Evolutionary conservation across 2,888 invertebrate genomes (phyloP), one percentile per base, ranked within the genome.

Genomic region (Tholera decimalis): DNA sequence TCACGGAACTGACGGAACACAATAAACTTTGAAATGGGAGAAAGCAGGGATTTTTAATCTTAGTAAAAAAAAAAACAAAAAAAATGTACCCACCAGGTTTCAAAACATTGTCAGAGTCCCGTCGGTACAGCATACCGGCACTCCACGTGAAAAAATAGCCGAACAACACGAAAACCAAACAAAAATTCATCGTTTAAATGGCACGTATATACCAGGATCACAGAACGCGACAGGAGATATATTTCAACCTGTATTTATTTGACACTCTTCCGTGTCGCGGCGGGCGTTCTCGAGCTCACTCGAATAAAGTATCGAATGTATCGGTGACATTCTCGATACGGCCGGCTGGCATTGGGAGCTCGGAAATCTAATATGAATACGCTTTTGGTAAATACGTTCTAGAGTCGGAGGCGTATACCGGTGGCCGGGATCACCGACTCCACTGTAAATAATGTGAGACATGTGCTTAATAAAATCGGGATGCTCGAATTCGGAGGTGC

Each of bases 361-460:
- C 89, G 92, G 89, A 91, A 93, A 94, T 93, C 93, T 93, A 94
- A 94, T 94, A 94, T 94, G 94, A 93, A 94, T 94, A 93, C 93
- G 89, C 85, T 92, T 93, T 92, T 90, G 92, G 93, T 87, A 88
- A 92, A 93, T 92, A 91, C 88, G 85, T 83, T 84, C 79, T 84
- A 82, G 78, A 86, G 88, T 83, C 85, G 90, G 72, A 83, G 83
- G 89, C 85, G 85, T 84, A 77, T 87, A 85, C 89, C 86, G 88
- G 88, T 89, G 90, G 77, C 61, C 64, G 81, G 84, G 86, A 87
- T 87, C 88, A 86, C 84, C 81, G 84, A 85, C 85, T 87, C 84
- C 83, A 59, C 77, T 81, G 85, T 88, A 89, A 89, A 90, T 90
- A 89, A 88, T 86, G 86, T 83, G 77, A 85, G 86, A 88, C 87